Percentiles rank a stretch among this genome's conserved stretches.
Evolutionary conservation across 2,888 invertebrate species (phyloP).

Genomic region (Andricus quercusramuli): DNA sequence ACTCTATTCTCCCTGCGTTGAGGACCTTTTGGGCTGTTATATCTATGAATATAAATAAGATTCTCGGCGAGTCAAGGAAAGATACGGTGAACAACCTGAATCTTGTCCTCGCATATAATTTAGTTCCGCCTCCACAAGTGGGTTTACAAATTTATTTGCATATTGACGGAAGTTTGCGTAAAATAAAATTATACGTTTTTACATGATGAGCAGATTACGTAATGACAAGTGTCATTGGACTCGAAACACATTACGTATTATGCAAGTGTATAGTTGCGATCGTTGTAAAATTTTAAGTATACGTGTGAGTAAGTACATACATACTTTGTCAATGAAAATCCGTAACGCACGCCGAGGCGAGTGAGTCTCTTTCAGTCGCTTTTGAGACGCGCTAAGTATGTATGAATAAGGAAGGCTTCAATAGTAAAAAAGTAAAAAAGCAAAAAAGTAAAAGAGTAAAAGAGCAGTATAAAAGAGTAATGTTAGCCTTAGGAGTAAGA

Average conservation of each 20-base stretch:
- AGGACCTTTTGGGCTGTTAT: too few relatives aligned
- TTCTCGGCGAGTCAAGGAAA: not conserved
- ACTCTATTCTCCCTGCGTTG: too few relatives aligned
- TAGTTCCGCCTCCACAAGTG: slow-evolving; percentile 15
- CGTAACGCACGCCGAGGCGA: not conserved
- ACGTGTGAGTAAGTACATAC: not conserved
- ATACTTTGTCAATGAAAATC: slow-evolving; percentile 7
- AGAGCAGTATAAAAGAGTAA: slow-evolving; percentile 43
- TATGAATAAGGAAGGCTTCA: slow-evolving; percentile 24
- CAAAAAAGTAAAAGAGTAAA: not conserved
- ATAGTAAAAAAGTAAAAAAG: not conserved
- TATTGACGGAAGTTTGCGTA: slow-evolving; percentile 16
- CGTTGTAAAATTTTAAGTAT: not conserved
- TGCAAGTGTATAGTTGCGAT: not conserved
- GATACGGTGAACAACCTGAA: not conserved
- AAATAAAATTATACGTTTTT: slow-evolving; percentile 28
- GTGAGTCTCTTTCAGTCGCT: not conserved
- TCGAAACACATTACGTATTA: not conserved
- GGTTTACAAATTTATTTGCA: slow-evolving; percentile 9
- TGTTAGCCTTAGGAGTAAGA: slow-evolving; percentile 49
- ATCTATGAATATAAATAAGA: not conserved
- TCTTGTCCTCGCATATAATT: not conserved
- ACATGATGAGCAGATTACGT: slow-evolving; percentile 8
- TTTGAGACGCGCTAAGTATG: slow-evolving; percentile 28
- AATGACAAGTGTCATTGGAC: slow-evolving; percentile 28